A percentile compares a stretch with the other conserved stretches of the same genome.
Evolutionary conservation across 2,797 vertebrate genomes (phyloP).

Genomic region (Poecilia velifera): DNA sequence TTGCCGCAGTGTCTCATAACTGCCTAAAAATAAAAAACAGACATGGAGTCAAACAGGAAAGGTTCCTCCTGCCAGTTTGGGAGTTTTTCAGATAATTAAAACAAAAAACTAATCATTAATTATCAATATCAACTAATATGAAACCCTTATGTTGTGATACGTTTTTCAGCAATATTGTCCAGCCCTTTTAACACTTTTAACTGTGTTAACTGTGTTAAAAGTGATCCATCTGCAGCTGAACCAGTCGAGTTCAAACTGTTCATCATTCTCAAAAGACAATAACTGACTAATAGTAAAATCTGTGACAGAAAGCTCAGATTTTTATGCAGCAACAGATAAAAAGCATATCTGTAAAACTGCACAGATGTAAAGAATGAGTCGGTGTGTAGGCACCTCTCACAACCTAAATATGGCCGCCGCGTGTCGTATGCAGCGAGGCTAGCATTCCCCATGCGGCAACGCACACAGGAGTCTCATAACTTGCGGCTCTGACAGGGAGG

Average conservation of each 20-base stretch:
- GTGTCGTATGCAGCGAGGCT: neutral
- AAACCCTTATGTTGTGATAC: too few species aligned
- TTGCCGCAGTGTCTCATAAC: too few species aligned
- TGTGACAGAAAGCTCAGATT: neutral
- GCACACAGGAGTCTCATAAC: neutral
- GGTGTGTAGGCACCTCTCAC: neutral
- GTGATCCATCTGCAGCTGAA: neutral
- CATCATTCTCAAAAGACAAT: neutral
- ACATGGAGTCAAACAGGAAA: too few species aligned
- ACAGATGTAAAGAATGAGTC: neutral
- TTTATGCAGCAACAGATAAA: neutral
- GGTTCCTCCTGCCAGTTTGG: too few species aligned
- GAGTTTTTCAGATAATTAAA: too few species aligned
- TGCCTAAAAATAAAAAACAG: too few species aligned
- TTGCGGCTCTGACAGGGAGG: slow-evolving; percentile 13
- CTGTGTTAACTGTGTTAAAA: neutral
- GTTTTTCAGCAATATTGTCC: too few species aligned
- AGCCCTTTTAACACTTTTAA: too few species aligned
- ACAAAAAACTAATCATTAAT: too few species aligned
- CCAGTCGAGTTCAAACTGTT: neutral
- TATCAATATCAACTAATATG: too few species aligned
- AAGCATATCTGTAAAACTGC: neutral
- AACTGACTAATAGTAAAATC: neutral
- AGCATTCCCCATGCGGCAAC: neutral
- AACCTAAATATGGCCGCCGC: neutral